These are phyloP conservation scores for Gymnoscopelus braueri DNA, from an alignment of 2,797 vertebrate genomes.

Conservation along the genomic window DNA sequence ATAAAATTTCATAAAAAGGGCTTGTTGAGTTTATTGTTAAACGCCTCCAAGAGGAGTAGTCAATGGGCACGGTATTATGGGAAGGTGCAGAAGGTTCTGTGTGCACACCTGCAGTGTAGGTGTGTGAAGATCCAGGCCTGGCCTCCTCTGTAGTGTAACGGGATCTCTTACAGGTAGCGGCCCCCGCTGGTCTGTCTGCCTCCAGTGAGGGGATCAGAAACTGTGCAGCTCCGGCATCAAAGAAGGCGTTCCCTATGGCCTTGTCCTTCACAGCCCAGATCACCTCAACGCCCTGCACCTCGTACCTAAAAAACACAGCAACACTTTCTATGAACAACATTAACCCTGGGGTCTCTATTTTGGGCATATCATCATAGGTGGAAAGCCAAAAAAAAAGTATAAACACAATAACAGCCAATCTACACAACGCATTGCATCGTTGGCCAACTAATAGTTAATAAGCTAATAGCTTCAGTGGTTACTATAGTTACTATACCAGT, in stretches of 20 bases:
- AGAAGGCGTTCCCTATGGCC: conserved; percentile 96
- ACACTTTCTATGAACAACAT: background rate
- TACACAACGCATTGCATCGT: too few species aligned
- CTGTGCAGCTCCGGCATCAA: conserved; percentile 94
- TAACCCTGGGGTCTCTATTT: background rate
- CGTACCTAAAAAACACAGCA: conserved; percentile 80
- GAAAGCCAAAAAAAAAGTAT: too few species aligned
- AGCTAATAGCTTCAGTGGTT: too few species aligned
- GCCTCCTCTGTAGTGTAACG: conserved; percentile 83
- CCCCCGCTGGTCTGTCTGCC: conserved; percentile 72
- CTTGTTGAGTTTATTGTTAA: too few species aligned
- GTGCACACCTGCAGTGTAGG: conserved; percentile 68
- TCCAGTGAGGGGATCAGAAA: conserved; percentile 90
- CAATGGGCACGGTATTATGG: too few species aligned
- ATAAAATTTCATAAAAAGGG: too few species aligned
- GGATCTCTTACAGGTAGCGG: conserved; percentile 84
- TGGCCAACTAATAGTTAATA: too few species aligned
- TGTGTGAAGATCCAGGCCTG: conserved; percentile 40
- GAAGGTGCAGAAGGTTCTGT: background rate
- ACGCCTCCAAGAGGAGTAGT: too few species aligned
- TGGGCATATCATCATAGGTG: too few species aligned
- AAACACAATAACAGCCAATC: too few species aligned
- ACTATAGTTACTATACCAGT: too few species aligned
- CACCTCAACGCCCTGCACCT: conserved; percentile 93
- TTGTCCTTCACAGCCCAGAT: conserved; percentile 97